phyloP scores from a whole-genome alignment of 2,888 invertebrate species.

The Nezara viridula region DNA sequence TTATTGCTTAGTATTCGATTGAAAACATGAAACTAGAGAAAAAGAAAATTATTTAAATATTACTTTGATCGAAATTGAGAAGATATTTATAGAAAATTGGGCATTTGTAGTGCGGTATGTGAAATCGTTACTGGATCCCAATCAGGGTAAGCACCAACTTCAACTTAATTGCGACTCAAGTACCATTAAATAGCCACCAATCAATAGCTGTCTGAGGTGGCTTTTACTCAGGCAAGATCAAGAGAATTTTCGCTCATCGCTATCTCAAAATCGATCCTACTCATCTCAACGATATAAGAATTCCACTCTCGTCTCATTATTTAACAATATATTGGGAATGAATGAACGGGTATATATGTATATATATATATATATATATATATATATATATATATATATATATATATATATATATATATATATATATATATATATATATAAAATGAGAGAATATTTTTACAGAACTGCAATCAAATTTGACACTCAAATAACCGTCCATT shows the following conservation, averaged over 20 bases:
- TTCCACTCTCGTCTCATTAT: too few species aligned
- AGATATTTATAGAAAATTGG: neutral
- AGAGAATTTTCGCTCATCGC: neutral
- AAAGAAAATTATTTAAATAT: neutral
- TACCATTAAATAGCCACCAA: conserved; percentile 43
- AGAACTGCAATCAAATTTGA: too few species aligned
- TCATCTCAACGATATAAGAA: neutral
- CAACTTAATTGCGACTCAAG: conserved; percentile 12
- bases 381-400: too few species aligned
- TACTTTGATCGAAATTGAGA: neutral
- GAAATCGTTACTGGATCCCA: neutral
- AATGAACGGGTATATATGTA: too few species aligned
- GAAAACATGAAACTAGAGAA: too few species aligned
- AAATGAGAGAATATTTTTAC: too few species aligned
- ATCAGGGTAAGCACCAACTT: conserved; percentile 19
- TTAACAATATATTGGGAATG: too few species aligned
- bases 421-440: too few species aligned
- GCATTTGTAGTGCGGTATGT: neutral
- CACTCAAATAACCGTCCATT: too few species aligned
- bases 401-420: too few species aligned
- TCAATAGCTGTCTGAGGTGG: neutral
- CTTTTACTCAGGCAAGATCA: neutral
- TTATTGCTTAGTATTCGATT: too few species aligned
- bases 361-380: too few species aligned
- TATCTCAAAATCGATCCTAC: neutral